These are phyloP conservation scores for Phaethon lepturus DNA, from an alignment of 2,113 vertebrate genomes.

Conservation along the genomic window DNA sequence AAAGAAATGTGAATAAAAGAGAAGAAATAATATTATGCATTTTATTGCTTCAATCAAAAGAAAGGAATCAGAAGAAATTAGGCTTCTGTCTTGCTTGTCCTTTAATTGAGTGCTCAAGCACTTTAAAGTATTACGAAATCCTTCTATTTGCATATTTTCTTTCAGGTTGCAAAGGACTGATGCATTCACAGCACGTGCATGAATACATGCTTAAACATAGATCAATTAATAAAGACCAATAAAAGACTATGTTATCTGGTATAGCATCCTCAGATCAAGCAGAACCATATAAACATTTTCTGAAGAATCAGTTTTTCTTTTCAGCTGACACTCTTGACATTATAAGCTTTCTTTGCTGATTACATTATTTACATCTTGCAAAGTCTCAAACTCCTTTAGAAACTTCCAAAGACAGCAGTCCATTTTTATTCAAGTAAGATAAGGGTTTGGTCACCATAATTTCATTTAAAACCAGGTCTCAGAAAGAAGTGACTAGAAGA, in stretches of 20 bases:
- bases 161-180: not conserved
- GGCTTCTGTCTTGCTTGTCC: not conserved
- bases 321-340: not conserved
- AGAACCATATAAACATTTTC: not conserved
- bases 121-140: not conserved
- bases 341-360: not conserved
- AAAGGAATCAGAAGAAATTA: not conserved
- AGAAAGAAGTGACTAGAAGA: not conserved
- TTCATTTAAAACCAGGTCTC: constrained; percentile 6
- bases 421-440: not conserved
- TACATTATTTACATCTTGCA: not conserved
- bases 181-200: not conserved
- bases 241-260: not conserved
- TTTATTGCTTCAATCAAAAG: not conserved
- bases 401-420: constrained; percentile 19
- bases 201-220: not conserved
- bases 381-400: not conserved
- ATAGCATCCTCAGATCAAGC: not conserved
- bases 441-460: not conserved
- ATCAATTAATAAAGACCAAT: constrained; percentile 5
- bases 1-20: not conserved
- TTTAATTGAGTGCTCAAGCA: not conserved
- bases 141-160: not conserved
- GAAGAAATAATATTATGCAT: not conserved
- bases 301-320: not conserved